Percentiles rank a stretch among this genome's conserved stretches.
Evolutionary conservation across 2,113 vertebrate genomes (phyloP).

Genomic region (Boulengeromyrus knoepffleri): DNA sequence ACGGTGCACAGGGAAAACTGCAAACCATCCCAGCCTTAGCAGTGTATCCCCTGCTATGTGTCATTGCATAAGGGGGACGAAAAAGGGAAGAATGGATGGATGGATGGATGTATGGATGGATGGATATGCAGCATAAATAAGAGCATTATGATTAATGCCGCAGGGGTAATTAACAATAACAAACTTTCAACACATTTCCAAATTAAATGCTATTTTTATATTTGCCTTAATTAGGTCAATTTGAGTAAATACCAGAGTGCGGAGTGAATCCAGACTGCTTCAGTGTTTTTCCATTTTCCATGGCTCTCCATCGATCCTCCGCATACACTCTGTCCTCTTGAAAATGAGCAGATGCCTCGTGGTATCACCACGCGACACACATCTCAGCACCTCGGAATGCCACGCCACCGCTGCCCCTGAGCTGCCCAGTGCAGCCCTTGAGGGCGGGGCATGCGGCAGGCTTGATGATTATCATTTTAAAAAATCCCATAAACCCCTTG

Average conservation of each 20-base stretch:
- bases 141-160: neutral
- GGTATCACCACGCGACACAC: neutral
- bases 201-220: neutral
- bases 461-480: neutral
- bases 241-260: neutral
- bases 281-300: neutral
- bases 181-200: neutral
- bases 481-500: constrained; percentile 5
- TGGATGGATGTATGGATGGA: neutral
- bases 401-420: neutral
- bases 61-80: neutral
- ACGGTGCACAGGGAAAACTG: neutral
- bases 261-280: neutral
- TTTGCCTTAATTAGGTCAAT: constrained; percentile 18
- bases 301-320: neutral
- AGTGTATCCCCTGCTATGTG: neutral
- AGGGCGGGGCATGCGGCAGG: neutral
- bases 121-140: neutral
- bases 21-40: neutral
- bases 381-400: neutral
- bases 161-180: neutral
- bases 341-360: neutral
- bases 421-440: neutral
- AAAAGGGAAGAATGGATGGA: neutral
- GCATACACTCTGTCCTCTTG: neutral